A percentile compares a stretch with the other conserved stretches of the same genome.
Evolutionary conservation across 2,113 vertebrate genomes (phyloP).

Genomic region (Halcyon malimbica): DNA sequence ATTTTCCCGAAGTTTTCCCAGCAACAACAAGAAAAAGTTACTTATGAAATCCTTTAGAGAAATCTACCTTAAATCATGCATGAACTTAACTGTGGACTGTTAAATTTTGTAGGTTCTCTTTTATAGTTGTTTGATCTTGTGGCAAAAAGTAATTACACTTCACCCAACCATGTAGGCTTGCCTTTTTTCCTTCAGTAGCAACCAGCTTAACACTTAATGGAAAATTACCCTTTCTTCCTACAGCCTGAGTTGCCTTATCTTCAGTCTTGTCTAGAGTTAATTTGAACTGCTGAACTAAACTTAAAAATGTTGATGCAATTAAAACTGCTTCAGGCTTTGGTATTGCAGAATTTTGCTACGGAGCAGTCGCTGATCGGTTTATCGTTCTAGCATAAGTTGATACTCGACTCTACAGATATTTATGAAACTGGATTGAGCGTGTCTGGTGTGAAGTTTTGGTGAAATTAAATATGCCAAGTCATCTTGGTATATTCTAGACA

Average conservation of each 20-base stretch:
- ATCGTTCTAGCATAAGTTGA: background rate
- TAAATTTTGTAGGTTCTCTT: background rate
- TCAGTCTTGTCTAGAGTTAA: background rate
- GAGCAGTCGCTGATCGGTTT: background rate
- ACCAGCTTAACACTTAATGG: background rate
- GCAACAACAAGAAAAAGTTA: background rate
- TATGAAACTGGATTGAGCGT: background rate
- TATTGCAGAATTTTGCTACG: background rate
- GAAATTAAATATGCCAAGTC: background rate
- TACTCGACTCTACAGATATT: background rate
- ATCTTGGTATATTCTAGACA: too few relatives aligned
- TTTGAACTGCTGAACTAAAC: background rate
- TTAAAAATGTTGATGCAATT: background rate
- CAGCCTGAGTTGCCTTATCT: background rate
- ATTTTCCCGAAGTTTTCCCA: background rate
- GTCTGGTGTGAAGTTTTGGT: background rate
- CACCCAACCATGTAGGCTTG: background rate
- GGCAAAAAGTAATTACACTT: conserved; percentile 23
- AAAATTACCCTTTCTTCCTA: background rate
- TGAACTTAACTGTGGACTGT: background rate
- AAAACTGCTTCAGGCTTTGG: background rate
- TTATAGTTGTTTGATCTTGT: background rate
- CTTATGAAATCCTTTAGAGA: background rate
- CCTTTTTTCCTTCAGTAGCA: background rate
- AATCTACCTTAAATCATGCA: background rate